These are phyloP conservation scores for Cavia aperea DNA, from an alignment of 2,113 vertebrate genomes.

Conservation along the genomic window DNA sequence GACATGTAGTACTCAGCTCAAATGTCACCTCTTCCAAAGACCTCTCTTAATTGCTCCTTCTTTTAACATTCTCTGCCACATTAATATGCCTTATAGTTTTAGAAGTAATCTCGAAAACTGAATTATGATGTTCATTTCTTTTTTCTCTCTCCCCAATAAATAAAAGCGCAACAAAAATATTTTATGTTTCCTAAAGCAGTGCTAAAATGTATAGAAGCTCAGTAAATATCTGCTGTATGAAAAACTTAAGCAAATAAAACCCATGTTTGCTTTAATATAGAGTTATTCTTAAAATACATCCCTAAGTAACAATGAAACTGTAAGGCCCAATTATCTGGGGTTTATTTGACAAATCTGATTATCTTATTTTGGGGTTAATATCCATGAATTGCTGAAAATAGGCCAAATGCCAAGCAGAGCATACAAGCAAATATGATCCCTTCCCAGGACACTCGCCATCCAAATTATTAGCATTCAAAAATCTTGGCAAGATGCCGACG, in stretches of 20 bases:
- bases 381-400: slow-evolving; percentile 44
- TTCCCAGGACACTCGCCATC: slow-evolving; percentile 54
- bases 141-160: neutral
- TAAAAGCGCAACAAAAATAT: slow-evolving; percentile 10
- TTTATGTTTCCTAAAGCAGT: slow-evolving; percentile 21
- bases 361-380: slow-evolving; percentile 55
- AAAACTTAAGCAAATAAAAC: slow-evolving; percentile 43
- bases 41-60: neutral
- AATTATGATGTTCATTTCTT: slow-evolving; percentile 11
- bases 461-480: slow-evolving; percentile 53
- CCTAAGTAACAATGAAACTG: neutral
- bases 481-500: slow-evolving; percentile 56
- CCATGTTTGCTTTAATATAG: neutral
- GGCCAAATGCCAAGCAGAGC: slow-evolving; percentile 43
- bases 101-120: neutral
- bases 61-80: neutral
- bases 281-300: slow-evolving; percentile 22
- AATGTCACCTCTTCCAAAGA: neutral
- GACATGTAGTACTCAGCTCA: slow-evolving; percentile 15
- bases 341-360: slow-evolving; percentile 59
- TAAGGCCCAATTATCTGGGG: slow-evolving; percentile 24
- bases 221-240: slow-evolving; percentile 23
- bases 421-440: slow-evolving; percentile 53
- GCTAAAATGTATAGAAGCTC: neutral
- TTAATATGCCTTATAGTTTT: slow-evolving; percentile 3